Conservation (phyloP, 2,113 vertebrate genomes). For the Litocranius walleri region DNA sequence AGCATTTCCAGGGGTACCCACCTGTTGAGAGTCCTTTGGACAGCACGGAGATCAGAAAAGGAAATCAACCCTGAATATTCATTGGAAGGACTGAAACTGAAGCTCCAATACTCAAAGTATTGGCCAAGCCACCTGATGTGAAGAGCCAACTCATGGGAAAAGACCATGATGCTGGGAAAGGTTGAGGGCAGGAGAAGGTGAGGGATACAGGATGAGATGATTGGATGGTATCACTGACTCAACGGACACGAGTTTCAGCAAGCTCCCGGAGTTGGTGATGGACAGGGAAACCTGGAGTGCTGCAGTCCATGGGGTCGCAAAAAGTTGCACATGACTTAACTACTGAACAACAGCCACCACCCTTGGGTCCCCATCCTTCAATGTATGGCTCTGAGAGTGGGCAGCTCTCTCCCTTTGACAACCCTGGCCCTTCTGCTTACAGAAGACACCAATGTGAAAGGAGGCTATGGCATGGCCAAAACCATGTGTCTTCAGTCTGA, state of each 20-base stretch:
- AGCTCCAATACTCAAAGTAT: not conserved
- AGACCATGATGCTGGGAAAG: not conserved
- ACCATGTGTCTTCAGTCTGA: not conserved
- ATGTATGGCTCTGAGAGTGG: not conserved
- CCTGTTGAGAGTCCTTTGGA: not conserved
- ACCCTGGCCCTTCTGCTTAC: not conserved
- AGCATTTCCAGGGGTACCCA: not conserved
- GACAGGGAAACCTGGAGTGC: not conserved
- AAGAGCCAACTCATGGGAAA: not conserved
- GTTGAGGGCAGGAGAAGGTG: not conserved
- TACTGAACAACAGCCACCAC: not conserved
- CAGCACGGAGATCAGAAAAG: not conserved
- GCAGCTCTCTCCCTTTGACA: accelerated
- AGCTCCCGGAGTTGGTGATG: not conserved
- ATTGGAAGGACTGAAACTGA: not conserved
- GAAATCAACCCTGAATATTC: not conserved
- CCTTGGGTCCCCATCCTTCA: not conserved
- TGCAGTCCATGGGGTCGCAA: not conserved
- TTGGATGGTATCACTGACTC: not conserved
- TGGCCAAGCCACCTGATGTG: not conserved
- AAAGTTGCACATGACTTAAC: not conserved
- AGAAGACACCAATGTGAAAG: not conserved
- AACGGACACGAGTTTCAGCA: not conserved
- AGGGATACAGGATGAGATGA: not conserved
- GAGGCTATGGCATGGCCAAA: accelerated